Evolutionary conservation across 2,888 invertebrate genomes (phyloP).

Genomic region (Dyspetes luteomarginatus): DNA sequence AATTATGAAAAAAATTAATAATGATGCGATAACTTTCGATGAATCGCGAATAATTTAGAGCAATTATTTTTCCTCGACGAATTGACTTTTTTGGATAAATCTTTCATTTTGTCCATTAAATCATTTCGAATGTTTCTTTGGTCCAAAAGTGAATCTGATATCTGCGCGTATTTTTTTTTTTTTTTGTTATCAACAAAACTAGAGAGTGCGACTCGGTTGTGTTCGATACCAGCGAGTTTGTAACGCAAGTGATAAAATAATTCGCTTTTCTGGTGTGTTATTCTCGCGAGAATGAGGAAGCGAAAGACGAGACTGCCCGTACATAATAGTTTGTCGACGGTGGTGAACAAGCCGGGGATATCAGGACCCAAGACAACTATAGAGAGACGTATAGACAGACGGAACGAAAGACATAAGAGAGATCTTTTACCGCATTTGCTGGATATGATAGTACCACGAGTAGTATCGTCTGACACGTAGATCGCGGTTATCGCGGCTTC

Average conservation of each 20-base stretch:
- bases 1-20: no score
- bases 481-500: slow-evolving; percentile 68
- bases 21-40: no score
- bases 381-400: slow-evolving; percentile 16
- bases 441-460: slow-evolving; percentile 42
- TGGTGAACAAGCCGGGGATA: slow-evolving; percentile 11
- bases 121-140: no score
- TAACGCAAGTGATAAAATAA: slow-evolving; percentile 51
- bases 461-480: slow-evolving; percentile 65
- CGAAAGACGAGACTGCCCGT: slow-evolving; percentile 63
- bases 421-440: slow-evolving; percentile 59
- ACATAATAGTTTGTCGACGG: slow-evolving; percentile 30
- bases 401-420: slow-evolving; percentile 24
- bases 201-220: not conserved
- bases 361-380: slow-evolving; percentile 3
- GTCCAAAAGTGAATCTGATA: not conserved
- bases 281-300: slow-evolving; percentile 54
- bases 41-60: no score
- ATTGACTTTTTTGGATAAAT: no score
- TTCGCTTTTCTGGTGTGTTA: slow-evolving; percentile 37
- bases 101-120: no score
- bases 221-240: slow-evolving; percentile 22
- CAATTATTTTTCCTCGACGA: no score
- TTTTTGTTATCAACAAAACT: not conserved
- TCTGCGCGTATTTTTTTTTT: not conserved